A percentile compares a stretch with the other conserved stretches of the same genome.
Conservation (phyloP, 2,888 invertebrate genomes). For the Vesta saturnalis region DNA sequence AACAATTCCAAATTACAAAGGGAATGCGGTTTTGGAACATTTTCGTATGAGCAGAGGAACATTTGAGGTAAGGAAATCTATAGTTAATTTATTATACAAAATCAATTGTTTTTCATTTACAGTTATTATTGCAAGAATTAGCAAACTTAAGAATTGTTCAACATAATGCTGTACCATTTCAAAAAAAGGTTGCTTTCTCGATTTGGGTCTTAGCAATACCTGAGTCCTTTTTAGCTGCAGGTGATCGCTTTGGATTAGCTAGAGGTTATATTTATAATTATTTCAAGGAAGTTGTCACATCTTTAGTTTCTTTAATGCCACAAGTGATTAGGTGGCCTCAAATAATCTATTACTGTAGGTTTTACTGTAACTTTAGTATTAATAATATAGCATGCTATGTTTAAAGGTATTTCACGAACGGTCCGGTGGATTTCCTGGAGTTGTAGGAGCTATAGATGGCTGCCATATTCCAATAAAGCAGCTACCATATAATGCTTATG, state of each 20-base stretch:
- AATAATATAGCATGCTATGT: background rate
- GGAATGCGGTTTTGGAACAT: background rate
- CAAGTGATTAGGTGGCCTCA: background rate
- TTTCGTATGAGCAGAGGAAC: background rate
- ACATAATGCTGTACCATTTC: too few species aligned
- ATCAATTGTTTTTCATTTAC: background rate
- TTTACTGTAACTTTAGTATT: background rate
- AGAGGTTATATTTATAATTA: background rate
- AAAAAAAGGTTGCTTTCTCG: background rate
- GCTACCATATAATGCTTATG: background rate
- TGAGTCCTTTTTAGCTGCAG: background rate
- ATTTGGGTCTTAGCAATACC: slow-evolving; percentile 5
- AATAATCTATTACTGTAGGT: background rate
- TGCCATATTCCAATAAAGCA: background rate
- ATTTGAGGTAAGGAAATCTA: background rate
- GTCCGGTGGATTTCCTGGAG: background rate
- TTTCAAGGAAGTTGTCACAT: background rate
- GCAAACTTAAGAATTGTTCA: background rate
- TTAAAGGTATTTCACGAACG: background rate
- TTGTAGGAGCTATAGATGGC: background rate
- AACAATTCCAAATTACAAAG: background rate
- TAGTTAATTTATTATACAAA: background rate
- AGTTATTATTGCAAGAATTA: background rate
- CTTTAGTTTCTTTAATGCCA: background rate
- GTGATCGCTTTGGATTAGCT: background rate